Conservation (phyloP, 35 echinoderm and acorn worm genomes). For the Ophioderma brevispina region DNA sequence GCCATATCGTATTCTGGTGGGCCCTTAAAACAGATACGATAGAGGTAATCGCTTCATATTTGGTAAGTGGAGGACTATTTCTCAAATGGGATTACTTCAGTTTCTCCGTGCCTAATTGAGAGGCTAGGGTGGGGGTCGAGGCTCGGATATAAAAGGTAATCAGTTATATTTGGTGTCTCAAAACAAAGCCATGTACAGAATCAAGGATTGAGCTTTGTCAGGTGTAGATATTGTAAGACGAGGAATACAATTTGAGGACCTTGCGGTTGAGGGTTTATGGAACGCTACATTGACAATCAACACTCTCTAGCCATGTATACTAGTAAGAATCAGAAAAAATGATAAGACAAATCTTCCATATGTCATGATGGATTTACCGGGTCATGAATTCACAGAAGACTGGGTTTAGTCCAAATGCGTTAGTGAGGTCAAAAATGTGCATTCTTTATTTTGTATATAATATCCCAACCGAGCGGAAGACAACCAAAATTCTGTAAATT, state of each 20-base stretch:
- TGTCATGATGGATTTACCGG: conserved; percentile 24
- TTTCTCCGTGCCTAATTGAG: too few relatives aligned
- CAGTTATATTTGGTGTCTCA: too few relatives aligned
- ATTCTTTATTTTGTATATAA: background rate
- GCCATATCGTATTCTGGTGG: conserved; percentile 50
- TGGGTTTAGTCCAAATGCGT: background rate
- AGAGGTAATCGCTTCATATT: conserved; percentile 31
- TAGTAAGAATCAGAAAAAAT: conserved; percentile 1
- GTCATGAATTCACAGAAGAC: conserved; percentile 4
- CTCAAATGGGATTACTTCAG: too few relatives aligned
- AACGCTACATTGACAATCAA: conserved; percentile 11
- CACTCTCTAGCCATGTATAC: background rate
- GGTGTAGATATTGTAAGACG: conserved; percentile 30
- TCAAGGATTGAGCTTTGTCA: conserved; percentile 28
- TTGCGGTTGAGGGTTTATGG: background rate
- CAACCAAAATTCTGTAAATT: background rate
- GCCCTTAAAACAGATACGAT: conserved; percentile 34
- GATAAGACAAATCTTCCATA: conserved; percentile 15
- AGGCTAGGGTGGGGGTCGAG: too few relatives aligned
- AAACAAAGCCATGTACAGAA: conserved; percentile 12
- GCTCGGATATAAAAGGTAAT: too few relatives aligned
- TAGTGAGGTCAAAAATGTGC: conserved; percentile 5
- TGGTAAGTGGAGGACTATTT: too few relatives aligned
- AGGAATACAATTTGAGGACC: conserved; percentile 28
- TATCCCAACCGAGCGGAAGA: too few relatives aligned